These are phyloP conservation scores for Aegithalos caudatus DNA, from an alignment of 2,113 vertebrate genomes.

Conservation along the genomic window DNA sequence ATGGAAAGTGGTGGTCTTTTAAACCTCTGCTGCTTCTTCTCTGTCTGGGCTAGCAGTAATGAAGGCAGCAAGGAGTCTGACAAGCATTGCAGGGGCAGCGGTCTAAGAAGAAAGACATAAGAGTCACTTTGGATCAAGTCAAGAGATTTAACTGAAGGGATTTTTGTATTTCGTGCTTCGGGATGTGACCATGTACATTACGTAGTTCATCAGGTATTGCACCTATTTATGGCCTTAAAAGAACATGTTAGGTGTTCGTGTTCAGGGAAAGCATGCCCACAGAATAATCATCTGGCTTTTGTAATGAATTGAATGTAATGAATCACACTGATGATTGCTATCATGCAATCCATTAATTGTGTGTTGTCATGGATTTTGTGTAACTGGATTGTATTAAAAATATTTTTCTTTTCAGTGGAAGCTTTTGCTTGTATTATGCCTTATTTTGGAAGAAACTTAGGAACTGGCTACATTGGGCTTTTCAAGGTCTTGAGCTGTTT, in stretches of 20 bases:
- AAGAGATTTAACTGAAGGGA: background rate
- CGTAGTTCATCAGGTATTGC: background rate
- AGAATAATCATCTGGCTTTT: background rate
- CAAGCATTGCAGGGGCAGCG: background rate
- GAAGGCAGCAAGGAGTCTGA: background rate
- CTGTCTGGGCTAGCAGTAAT: background rate
- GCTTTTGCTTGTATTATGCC: background rate
- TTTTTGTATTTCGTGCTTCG: background rate
- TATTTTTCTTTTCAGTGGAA: background rate
- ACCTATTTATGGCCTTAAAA: background rate
- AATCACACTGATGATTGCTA: background rate
- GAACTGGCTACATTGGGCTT: background rate
- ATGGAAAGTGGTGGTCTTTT: background rate
- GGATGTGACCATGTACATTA: background rate
- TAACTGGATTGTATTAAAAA: background rate
- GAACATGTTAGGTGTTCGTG: background rate
- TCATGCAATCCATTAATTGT: background rate
- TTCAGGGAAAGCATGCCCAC: background rate
- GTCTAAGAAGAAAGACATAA: background rate
- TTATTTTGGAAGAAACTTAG: conserved; percentile 33
- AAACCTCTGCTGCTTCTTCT: background rate
- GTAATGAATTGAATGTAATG: background rate
- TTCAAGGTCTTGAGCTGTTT: conserved; percentile 8
- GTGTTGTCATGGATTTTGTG: background rate
- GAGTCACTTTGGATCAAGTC: background rate